Evolutionary conservation across 2,113 vertebrate genomes (phyloP).

Genomic region (Semnopithecus entellus): DNA sequence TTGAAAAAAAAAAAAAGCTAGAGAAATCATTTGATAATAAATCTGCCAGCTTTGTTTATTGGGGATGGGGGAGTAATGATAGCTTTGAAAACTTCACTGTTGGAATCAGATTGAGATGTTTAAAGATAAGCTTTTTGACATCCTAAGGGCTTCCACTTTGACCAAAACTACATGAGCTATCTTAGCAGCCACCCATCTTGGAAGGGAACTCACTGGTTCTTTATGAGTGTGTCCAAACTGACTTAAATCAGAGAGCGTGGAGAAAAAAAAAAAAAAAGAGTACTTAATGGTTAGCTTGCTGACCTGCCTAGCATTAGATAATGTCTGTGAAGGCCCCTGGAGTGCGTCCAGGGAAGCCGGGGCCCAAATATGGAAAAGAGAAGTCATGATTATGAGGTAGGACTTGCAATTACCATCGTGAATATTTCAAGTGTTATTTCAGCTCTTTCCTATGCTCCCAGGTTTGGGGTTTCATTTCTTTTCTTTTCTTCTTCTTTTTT

Average conservation of each 20-base stretch:
- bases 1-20: background rate
- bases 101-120: constrained; percentile 33
- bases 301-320: constrained; percentile 68
- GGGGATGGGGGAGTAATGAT: background rate
- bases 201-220: constrained; percentile 44
- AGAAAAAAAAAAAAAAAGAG: background rate
- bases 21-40: constrained; percentile 1
- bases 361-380: constrained; percentile 62
- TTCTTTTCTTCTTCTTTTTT: no score
- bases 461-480: constrained; percentile 18
- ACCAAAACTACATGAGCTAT: background rate
- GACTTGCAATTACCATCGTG: background rate
- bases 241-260: constrained; percentile 1
- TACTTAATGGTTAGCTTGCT: constrained; percentile 61
- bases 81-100: constrained; percentile 43
- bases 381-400: constrained; percentile 61
- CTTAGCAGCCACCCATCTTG: constrained; percentile 27
- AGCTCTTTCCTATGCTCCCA: constrained; percentile 25
- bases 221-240: constrained; percentile 30
- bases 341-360: constrained; percentile 21
- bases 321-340: constrained; percentile 59
- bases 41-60: constrained; percentile 50
- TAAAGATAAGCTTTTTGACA: constrained; percentile 20
- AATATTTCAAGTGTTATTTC: constrained; percentile 31
- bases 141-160: constrained; percentile 46